Percentiles rank a stretch among this genome's conserved stretches.
These are phyloP conservation scores for Philopotamus ludificatus DNA, from an alignment of 1,140 invertebrate genomes.

Conservation along the genomic window DNA sequence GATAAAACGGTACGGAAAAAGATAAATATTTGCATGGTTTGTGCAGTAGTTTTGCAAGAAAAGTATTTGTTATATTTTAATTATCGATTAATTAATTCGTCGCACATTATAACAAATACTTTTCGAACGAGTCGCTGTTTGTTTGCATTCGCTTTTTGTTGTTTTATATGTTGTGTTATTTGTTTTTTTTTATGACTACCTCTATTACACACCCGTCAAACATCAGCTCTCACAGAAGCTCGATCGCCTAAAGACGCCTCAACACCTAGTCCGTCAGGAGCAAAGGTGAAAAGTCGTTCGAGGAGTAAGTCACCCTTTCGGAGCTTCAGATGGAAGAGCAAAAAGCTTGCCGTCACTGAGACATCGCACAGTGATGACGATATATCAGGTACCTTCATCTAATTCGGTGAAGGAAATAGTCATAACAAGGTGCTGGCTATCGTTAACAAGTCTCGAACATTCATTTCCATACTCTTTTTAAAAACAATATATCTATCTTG, in stretches of 20 bases:
- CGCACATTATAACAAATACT: not conserved
- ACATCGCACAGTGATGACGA: conserved; percentile 77
- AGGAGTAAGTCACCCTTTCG: conserved; percentile 89
- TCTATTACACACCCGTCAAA: conserved; percentile 36
- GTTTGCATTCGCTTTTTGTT: conserved; percentile 43
- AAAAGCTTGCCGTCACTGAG: conserved; percentile 56
- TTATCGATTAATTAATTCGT: too few relatives aligned
- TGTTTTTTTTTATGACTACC: conserved; percentile 21
- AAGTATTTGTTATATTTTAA: too few relatives aligned
- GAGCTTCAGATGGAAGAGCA: conserved; percentile 86
- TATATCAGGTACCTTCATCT: conserved; percentile 51
- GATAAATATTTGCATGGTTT: too few relatives aligned
- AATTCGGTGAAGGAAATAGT: conserved; percentile 14
- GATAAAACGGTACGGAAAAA: too few relatives aligned
- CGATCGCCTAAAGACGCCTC: conserved; percentile 47
- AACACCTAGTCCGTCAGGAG: conserved; percentile 49
- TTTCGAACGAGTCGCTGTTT: not conserved
- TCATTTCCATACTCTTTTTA: too few relatives aligned
- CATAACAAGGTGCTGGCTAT: not conserved
- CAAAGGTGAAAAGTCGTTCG: conserved; percentile 72
- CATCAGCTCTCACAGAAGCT: conserved; percentile 46
- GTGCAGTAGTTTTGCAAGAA: too few relatives aligned
- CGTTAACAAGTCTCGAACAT: too few relatives aligned
- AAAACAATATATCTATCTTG: too few relatives aligned
- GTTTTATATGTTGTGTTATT: conserved; percentile 40